Evolutionary conservation across 2,888 invertebrate genomes (phyloP), one percentile per base, ranked within the genome.

Genomic region (Microdon myrmicae): DNA sequence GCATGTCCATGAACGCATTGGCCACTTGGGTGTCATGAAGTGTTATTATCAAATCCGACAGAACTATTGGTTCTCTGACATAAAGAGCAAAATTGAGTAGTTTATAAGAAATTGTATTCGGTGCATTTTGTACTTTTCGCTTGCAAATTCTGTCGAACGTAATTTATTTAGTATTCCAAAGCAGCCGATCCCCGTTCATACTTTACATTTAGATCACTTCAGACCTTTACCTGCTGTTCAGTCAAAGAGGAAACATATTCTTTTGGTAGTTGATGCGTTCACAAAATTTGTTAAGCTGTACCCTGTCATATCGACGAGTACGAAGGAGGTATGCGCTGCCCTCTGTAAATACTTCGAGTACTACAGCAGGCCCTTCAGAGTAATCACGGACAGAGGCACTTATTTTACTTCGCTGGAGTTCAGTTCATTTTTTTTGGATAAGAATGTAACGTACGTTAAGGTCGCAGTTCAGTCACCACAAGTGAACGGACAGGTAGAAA

Each of bases 31-130:
- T 5, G 10, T 34, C 2, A 29, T 14, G 6, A 60, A 68, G 31
- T 19, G 28, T 5, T 49, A 17, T 10, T 43, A 59, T 5, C 25
- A 55, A 13, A 13, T 54, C 2, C 17, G 29, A 8, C 10, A 68
- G 19, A 53, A 68, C 5, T 81, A 76, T 59, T 81, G 77, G 76
- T 80, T 81, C 43, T 73, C 75, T 0, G 69, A 71, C 5, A 75
- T 79, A 75, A 67, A 69, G 23, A 34, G 49, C 1, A 77, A 75
- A 31, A 71, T 78, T 1, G 72, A 74, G 25, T 69, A 75, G 23
- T 79, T 81, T 49, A 74, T 80, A 4, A 53, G 35, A 1, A 71
- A 75, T 4, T 81, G 80, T 54, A 64, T 81, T 0, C 67, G 75
- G 6, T 81, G 79, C 44, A 45, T 78, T 3, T 12, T 68, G 1